phyloP scores from a whole-genome alignment of 2,888 invertebrate genomes.

The Miltochrista miniata region DNA sequence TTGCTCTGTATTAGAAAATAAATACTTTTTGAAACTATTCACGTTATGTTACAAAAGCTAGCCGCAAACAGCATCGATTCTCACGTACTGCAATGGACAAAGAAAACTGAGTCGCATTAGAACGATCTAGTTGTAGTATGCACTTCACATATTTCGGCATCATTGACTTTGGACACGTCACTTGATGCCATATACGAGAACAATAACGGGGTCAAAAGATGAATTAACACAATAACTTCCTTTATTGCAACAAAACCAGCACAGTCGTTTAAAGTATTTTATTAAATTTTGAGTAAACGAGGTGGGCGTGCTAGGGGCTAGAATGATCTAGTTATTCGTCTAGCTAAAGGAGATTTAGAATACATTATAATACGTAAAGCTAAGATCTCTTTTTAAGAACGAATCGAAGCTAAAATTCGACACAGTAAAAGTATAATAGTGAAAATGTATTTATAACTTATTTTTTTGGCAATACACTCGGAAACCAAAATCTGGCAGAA shows the following conservation, averaged over 20 bases:
- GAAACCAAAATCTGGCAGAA: too few species aligned
- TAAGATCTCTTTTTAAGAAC: too few species aligned
- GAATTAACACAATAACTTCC: neutral
- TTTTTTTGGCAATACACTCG: too few species aligned
- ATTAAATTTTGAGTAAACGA: too few species aligned
- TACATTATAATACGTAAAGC: too few species aligned
- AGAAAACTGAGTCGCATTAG: slow-evolving; percentile 39
- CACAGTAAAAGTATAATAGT: too few species aligned
- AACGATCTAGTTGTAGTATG: slow-evolving; percentile 36
- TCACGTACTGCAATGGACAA: slow-evolving; percentile 4
- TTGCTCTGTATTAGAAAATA: slow-evolving; percentile 35
- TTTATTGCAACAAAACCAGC: neutral
- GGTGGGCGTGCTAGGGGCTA: too few species aligned
- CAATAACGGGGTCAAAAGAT: slow-evolving; percentile 8
- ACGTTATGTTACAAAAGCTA: slow-evolving; percentile 38
- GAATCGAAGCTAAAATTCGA: too few species aligned
- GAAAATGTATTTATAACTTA: too few species aligned
- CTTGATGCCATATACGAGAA: neutral
- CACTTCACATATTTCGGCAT: slow-evolving; percentile 13
- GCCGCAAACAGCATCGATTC: too few species aligned
- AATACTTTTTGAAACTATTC: slow-evolving; percentile 26
- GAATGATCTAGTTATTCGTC: too few species aligned
- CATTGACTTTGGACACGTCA: slow-evolving; percentile 5
- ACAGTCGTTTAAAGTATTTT: neutral
- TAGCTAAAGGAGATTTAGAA: too few species aligned